Evolutionary conservation across 2,888 invertebrate genomes (phyloP).

Genomic region (Seira ritae): DNA sequence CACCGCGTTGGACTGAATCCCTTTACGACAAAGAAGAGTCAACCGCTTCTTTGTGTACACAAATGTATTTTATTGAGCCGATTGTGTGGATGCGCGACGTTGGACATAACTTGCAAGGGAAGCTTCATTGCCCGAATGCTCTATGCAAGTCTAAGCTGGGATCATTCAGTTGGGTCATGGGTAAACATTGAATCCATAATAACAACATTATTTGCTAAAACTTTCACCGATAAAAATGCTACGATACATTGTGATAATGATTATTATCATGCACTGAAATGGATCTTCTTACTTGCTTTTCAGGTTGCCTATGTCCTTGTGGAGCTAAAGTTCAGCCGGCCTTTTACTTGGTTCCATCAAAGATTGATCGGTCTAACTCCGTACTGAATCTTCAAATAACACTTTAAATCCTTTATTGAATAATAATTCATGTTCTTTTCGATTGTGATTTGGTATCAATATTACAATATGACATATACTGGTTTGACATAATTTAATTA

Average conservation of each 20-base stretch:
- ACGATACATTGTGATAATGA: too few relatives aligned
- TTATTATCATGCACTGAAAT: not conserved
- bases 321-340: constrained; percentile 86
- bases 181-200: constrained; percentile 76
- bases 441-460: not conserved
- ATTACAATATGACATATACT: not conserved
- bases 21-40: constrained; percentile 73
- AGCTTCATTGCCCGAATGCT: constrained; percentile 85
- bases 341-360: constrained; percentile 92
- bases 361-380: constrained; percentile 92
- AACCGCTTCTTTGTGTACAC: constrained; percentile 79
- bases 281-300: not conserved
- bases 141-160: constrained; percentile 91
- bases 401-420: constrained; percentile 49
- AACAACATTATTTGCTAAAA: not conserved
- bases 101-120: constrained; percentile 84
- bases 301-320: constrained; percentile 92
- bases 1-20: constrained; percentile 78
- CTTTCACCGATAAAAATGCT: too few relatives aligned
- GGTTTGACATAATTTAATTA: too few relatives aligned
- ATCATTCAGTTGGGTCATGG: constrained; percentile 93
- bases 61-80: constrained; percentile 92
- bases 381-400: constrained; percentile 87
- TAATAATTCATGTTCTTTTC: constrained; percentile 20
- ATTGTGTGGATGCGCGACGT: constrained; percentile 91